Conservation (phyloP, 1,140 invertebrate genomes). For the Achroia grisella region DNA sequence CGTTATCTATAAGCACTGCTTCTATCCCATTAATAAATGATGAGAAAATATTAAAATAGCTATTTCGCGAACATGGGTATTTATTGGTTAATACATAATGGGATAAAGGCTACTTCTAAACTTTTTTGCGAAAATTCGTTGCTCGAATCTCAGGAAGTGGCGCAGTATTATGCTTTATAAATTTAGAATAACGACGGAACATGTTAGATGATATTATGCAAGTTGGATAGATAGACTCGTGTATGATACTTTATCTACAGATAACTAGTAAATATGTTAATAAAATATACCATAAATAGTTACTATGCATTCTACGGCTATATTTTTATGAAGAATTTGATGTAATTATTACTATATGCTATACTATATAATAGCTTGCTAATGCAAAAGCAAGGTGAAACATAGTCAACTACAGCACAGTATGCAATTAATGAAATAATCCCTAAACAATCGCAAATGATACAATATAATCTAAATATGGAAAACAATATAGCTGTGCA, state of each 20-base stretch:
- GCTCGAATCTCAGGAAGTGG: conserved; percentile 6
- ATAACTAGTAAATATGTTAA: no score
- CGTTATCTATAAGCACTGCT: no score
- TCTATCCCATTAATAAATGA: no score
- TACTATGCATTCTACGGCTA: no score
- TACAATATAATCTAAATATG: conserved; percentile 1
- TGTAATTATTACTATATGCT: no score
- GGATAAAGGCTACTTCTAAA: conserved; percentile 6
- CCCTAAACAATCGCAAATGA: not conserved
- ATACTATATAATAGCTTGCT: no score
- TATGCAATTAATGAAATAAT: no score
- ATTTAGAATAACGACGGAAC: conserved; percentile 11
- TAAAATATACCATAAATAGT: no score
- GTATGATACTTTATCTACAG: no score
- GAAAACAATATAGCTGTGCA: conserved; percentile 31
- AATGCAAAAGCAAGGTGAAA: no score
- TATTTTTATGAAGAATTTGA: no score
- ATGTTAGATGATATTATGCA: not conserved
- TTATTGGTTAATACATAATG: conserved; percentile 10
- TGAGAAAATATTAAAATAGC: not conserved
- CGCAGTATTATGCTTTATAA: conserved; percentile 8
- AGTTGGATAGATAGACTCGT: not conserved
- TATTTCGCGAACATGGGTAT: not conserved
- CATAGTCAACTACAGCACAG: no score
- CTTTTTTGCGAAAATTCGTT: conserved; percentile 15